Conservation (phyloP, 2,797 vertebrate species). For the Paratrypauchen microcephalus region DNA sequence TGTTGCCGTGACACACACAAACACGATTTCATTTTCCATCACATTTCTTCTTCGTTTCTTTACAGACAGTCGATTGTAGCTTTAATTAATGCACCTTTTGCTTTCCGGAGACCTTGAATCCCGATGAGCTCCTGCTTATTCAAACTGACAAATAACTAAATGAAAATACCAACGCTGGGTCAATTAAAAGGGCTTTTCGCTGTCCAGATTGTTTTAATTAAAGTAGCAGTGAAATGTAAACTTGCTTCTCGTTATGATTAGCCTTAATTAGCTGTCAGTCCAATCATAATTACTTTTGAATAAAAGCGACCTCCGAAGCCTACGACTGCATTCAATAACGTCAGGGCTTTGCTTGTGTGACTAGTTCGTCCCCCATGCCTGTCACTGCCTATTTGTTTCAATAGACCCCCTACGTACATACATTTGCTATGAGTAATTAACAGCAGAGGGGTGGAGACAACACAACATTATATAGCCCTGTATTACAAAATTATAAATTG, state of each 20-base stretch:
- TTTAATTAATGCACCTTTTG: slow-evolving; percentile 61
- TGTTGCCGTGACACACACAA: background rate
- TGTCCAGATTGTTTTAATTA: slow-evolving; percentile 78
- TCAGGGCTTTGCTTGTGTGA: background rate
- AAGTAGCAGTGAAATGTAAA: slow-evolving; percentile 78
- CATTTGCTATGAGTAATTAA: background rate
- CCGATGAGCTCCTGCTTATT: slow-evolving; percentile 54
- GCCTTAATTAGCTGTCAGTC: slow-evolving; percentile 80
- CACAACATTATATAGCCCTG: background rate
- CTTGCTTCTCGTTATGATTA: slow-evolving; percentile 78
- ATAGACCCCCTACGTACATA: background rate
- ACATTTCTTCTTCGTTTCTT: slow-evolving; percentile 42
- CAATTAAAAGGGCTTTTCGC: slow-evolving; percentile 67
- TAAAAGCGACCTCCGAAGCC: slow-evolving; percentile 62
- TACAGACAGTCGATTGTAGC: slow-evolving; percentile 51
- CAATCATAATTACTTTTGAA: slow-evolving; percentile 77
- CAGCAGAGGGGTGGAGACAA: background rate
- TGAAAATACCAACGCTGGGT: slow-evolving; percentile 59
- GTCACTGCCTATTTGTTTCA: slow-evolving; percentile 9
- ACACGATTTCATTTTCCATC: slow-evolving; percentile 17
- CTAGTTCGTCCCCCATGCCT: slow-evolving; percentile 8
- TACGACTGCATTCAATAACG: slow-evolving; percentile 31
- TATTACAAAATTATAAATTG: too few relatives aligned
- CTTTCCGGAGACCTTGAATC: slow-evolving; percentile 48
- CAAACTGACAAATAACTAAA: slow-evolving; percentile 27